Conservation (phyloP, 2,888 invertebrate species). For the Lasioglossum villosulum region DNA sequence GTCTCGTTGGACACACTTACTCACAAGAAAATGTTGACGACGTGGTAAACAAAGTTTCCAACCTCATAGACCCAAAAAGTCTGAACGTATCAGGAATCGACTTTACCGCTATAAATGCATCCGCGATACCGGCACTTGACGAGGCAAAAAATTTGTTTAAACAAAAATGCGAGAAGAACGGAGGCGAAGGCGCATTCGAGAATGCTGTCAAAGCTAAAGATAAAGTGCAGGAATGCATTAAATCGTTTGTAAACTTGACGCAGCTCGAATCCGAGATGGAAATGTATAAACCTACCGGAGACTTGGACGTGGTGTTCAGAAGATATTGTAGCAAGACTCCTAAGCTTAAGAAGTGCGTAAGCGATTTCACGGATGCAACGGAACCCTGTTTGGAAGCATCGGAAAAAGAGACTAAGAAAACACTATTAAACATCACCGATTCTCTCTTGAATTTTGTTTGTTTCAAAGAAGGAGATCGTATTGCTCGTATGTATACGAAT, state of each 20-base stretch:
- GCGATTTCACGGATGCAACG: constrained; percentile 86
- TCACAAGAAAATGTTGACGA: constrained; percentile 69
- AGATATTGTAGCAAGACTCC: constrained; percentile 90
- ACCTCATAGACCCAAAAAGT: constrained; percentile 71
- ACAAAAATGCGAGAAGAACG: constrained; percentile 89
- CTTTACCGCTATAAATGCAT: constrained; percentile 75
- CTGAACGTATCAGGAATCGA: constrained; percentile 74
- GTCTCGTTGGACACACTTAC: constrained; percentile 50
- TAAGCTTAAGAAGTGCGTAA: constrained; percentile 87
- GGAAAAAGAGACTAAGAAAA: constrained; percentile 88
- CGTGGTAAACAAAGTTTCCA: constrained; percentile 59
- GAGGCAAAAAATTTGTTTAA: constrained; percentile 86
- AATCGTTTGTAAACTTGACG: constrained; percentile 87
- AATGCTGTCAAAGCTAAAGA: constrained; percentile 85
- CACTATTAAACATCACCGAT: constrained; percentile 88
- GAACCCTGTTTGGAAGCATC: constrained; percentile 88
- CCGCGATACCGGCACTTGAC: constrained; percentile 79
- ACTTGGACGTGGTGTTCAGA: constrained; percentile 89
- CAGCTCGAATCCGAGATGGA: constrained; percentile 89
- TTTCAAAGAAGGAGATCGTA: constrained; percentile 92
- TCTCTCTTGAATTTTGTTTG: constrained; percentile 91
- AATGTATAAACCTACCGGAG: constrained; percentile 89
- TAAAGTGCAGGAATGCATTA: constrained; percentile 86
- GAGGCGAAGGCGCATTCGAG: constrained; percentile 86
- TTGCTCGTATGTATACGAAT: constrained; percentile 88